phyloP scores from a whole-genome alignment of 2,113 vertebrate genomes.

The Condylura cristata region DNA sequence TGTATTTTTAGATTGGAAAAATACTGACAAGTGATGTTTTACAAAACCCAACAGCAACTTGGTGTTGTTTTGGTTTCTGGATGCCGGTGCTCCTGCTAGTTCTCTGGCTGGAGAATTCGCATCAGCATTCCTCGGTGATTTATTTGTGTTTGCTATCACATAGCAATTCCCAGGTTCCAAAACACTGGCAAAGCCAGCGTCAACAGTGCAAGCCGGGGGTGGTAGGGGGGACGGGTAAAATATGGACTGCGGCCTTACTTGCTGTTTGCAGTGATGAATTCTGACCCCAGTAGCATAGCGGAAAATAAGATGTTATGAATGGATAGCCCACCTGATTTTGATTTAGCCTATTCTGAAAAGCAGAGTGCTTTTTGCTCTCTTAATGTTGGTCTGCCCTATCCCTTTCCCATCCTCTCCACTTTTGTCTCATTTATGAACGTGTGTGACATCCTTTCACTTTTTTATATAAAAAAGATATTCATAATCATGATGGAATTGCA shows the following conservation, averaged over 20 bases:
- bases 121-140: neutral
- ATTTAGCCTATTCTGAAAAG: neutral
- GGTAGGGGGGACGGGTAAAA: neutral
- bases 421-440: neutral
- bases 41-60: neutral
- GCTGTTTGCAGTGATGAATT: slow-evolving; percentile 48
- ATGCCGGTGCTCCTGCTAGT: neutral
- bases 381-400: neutral
- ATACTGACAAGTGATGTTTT: neutral
- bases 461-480: slow-evolving; percentile 11
- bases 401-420: too few relatives aligned
- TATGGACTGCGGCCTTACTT: neutral
- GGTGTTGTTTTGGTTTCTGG: neutral
- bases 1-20: slow-evolving; percentile 37
- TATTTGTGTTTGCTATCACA: slow-evolving; percentile 18
- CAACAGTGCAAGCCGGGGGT: neutral
- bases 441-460: neutral
- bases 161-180: slow-evolving; percentile 19
- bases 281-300: neutral
- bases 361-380: neutral
- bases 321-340: neutral
- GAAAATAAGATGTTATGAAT: neutral
- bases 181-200: slow-evolving; percentile 40
- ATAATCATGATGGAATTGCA: slow-evolving; percentile 4
- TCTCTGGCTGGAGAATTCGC: neutral